Evolutionary conservation across 2,888 invertebrate species (phyloP).

Genomic region (Cryptophagus acutangulus): DNA sequence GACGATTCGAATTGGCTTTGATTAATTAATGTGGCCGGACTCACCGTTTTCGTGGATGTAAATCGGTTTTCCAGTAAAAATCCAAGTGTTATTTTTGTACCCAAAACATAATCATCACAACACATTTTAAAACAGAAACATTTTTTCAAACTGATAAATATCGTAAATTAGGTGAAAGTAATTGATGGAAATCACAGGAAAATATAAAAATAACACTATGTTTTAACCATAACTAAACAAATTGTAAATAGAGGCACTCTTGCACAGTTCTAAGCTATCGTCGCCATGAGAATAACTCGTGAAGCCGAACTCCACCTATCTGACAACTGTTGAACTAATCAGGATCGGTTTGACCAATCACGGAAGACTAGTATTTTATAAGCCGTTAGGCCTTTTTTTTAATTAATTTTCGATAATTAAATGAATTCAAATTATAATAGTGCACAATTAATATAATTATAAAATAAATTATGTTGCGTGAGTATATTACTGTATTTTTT

Average conservation of each 20-base stretch:
- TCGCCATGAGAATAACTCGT: constrained; percentile 34
- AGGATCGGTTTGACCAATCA: constrained; percentile 16
- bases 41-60: constrained; percentile 27
- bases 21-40: too few species aligned
- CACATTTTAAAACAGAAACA: constrained; percentile 33
- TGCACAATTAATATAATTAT: too few species aligned
- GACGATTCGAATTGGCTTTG: too few species aligned
- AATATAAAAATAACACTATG: constrained; percentile 26
- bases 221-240: constrained; percentile 29
- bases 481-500: too few species aligned
- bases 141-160: too few species aligned
- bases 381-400: not conserved
- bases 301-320: constrained; percentile 34
- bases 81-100: constrained; percentile 35
- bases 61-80: constrained; percentile 28
- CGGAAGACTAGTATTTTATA: too few species aligned
- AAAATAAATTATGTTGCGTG: too few species aligned
- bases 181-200: too few species aligned
- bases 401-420: not conserved
- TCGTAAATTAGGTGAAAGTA: too few species aligned
- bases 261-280: constrained; percentile 25
- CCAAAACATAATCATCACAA: constrained; percentile 39
- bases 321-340: constrained; percentile 41
- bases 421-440: too few species aligned
- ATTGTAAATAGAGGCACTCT: constrained; percentile 24